Base-by-base conservation (phyloP, 2,113 vertebrate species). In the Centrocercus urophasianus region DNA sequence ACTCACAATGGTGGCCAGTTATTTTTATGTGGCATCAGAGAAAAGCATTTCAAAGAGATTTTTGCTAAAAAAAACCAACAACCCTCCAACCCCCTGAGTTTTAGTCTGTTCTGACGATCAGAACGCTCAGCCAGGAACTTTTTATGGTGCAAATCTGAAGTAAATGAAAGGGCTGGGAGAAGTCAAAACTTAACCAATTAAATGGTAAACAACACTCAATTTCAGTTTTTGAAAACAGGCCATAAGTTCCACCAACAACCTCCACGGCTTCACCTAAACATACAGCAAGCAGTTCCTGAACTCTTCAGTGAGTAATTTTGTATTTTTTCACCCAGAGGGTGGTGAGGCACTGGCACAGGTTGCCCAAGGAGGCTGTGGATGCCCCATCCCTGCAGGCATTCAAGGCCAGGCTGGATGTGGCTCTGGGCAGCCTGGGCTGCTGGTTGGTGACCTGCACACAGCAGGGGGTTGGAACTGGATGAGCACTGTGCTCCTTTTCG, bases 1-100 rank as follows among this genome's bases (percentile, higher is more conserved):
- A 50, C 52, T 57, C 1, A 0, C 74, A 11, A 11, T 0, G 1
- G 57, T 4, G 76, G 73, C 66, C 65, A 19, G 54, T 7, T 14
- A 7, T 73, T 86, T 88, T 72, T 63, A 60, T 11, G 42, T 5
- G 48, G 24, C 1, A n/a, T 48, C 0, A 57, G 25, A 65, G 73
- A 40, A 72, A 13, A 22, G 1, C 40, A 82, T 76, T 24, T 32
- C 63, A 83, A 66, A 71, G 86, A 84, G 73, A 3, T 38, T 65
- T 61, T 7, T 83, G 85, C 88, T 73, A 25, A 61, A 57, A 57
- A 32, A 57, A n/a, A 38, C 9, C 38, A 38, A 9, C 38, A 38
- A 12, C 30, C 16, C 14, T 54, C 14, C 52, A 28, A 16, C 52
- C 52, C 52, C 52, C 54, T 72, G 3, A 4, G 85, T 88, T 88